These are phyloP conservation scores for Drosophila maculinotata DNA, from an alignment of 2,888 invertebrate species.

Conservation along the genomic window DNA sequence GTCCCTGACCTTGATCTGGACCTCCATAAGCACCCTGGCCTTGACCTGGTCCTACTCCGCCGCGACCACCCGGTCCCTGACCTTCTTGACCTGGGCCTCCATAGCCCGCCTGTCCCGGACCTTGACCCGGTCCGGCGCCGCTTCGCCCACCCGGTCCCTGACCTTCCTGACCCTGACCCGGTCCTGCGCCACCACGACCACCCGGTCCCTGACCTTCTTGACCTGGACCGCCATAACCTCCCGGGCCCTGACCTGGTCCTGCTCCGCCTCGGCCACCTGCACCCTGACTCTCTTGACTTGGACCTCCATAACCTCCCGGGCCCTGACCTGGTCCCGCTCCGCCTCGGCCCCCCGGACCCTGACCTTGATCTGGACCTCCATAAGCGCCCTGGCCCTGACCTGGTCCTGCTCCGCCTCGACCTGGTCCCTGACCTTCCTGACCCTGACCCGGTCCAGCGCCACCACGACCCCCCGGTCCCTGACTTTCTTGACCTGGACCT, in stretches of 20 bases:
- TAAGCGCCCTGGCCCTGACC: neutral
- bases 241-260: neutral
- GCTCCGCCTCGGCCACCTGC: neutral
- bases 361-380: neutral
- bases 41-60: neutral
- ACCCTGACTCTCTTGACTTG: neutral
- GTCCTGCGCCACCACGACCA: conserved; percentile 1
- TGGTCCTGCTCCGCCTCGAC: neutral
- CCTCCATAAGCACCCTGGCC: neutral
- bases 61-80: too few relatives aligned
- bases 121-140: neutral
- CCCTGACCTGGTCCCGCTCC: neutral
- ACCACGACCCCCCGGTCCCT: neutral
- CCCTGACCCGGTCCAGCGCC: neutral
- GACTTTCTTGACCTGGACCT: neutral
- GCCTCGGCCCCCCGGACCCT: neutral
- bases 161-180: neutral
- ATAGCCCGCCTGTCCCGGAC: neutral
- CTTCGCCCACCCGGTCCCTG: neutral
- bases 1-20: neutral
- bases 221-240: neutral
- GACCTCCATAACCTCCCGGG: neutral
- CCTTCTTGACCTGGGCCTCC: neutral
- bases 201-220: neutral
- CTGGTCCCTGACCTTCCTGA: neutral